Conservation (phyloP, 2,888 invertebrate species). For the Neoitamus cyanurus region DNA sequence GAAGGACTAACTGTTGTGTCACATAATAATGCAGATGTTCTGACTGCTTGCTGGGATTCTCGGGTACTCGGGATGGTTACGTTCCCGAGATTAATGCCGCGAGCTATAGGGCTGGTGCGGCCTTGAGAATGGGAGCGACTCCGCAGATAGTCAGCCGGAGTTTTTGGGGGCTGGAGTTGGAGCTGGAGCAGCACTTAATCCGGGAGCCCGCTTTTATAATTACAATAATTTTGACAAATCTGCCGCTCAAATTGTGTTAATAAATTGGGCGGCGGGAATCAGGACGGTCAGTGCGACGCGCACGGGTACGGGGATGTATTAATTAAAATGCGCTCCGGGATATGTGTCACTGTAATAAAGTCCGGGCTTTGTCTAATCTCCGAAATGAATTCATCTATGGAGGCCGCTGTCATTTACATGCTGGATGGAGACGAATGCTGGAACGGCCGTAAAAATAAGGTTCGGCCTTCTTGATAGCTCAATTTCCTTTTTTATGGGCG, state of each 20-base stretch:
- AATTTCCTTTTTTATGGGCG: slow-evolving; percentile 33
- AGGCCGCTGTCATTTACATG: slow-evolving; percentile 19
- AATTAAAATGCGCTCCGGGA: neutral
- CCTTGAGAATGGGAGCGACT: neutral
- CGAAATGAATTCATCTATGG: slow-evolving; percentile 25
- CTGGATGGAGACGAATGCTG: neutral
- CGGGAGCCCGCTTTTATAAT: neutral
- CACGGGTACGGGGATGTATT: neutral
- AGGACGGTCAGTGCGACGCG: neutral
- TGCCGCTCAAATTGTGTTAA: neutral
- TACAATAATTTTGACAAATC: slow-evolving; percentile 1
- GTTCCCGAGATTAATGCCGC: neutral
- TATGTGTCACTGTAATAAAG: slow-evolving; percentile 2
- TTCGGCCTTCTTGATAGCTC: slow-evolving; percentile 33
- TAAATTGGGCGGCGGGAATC: neutral
- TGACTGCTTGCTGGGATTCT: neutral
- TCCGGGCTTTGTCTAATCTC: neutral
- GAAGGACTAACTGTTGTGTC: slow-evolving; percentile 17
- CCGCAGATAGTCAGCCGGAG: neutral
- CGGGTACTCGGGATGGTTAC: neutral
- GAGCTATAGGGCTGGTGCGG: neutral
- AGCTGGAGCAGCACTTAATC: neutral
- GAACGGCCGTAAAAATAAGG: slow-evolving; percentile 8
- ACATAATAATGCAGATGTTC: slow-evolving; percentile 17
- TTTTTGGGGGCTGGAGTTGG: neutral